phyloP scores from a whole-genome alignment of 2,888 invertebrate species.

The Noctua janthe region DNA sequence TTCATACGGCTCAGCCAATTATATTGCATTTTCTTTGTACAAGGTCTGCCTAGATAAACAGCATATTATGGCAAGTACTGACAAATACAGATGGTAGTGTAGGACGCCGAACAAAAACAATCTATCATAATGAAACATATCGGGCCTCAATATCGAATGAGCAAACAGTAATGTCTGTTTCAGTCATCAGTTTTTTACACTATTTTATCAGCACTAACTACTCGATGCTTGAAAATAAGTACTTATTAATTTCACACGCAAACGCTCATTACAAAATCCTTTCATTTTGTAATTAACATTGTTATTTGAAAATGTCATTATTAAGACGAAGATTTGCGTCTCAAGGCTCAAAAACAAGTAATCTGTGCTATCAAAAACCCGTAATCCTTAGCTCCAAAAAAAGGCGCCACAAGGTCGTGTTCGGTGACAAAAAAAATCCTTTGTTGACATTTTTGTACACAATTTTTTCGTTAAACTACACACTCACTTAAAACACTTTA shows the following conservation, averaged over 20 bases:
- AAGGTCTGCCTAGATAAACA: constrained; percentile 55
- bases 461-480: not conserved
- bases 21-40: constrained; percentile 59
- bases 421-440: constrained; percentile 10
- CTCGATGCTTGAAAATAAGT: constrained; percentile 17
- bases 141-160: constrained; percentile 17
- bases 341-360: constrained; percentile 3
- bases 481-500: not conserved
- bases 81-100: constrained; percentile 25
- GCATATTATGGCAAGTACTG: constrained; percentile 10
- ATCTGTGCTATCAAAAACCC: constrained; percentile 37
- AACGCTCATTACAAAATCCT: constrained; percentile 10
- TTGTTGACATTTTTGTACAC: constrained; percentile 7
- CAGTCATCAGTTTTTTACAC: constrained; percentile 22
- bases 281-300: constrained; percentile 19
- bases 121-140: constrained; percentile 1
- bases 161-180: constrained; percentile 32
- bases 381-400: constrained; percentile 40
- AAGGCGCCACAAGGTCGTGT: constrained; percentile 47
- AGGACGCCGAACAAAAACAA: not conserved
- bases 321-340: not conserved
- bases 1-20: constrained; percentile 47
- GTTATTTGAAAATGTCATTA: constrained; percentile 15
- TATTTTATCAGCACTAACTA: constrained; percentile 30
- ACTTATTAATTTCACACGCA: constrained; percentile 36